Evolutionary conservation across 2,113 vertebrate species (phyloP).

Genomic region (Pogonocichla stellata): DNA sequence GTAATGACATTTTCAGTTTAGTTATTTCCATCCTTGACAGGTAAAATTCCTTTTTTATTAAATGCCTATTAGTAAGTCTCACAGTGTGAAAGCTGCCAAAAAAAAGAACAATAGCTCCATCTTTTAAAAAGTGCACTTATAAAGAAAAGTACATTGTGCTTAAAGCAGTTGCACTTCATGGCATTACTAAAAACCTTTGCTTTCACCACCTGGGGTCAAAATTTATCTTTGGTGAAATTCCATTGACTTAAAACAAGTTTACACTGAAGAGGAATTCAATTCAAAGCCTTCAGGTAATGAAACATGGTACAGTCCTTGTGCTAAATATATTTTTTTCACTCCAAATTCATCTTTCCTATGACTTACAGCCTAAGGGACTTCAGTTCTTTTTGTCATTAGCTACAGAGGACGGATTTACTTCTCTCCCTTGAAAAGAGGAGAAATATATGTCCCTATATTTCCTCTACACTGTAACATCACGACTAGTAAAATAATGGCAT

Average conservation of each 20-base stretch:
- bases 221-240: neutral
- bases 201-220: slow-evolving; percentile 18
- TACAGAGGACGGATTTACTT: neutral
- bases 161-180: neutral
- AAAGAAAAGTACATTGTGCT: neutral
- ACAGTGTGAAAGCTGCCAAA: neutral
- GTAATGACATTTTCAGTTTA: neutral
- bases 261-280: neutral
- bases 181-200: neutral
- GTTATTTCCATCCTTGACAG: neutral
- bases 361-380: neutral
- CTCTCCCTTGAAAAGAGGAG: neutral
- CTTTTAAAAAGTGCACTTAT: neutral
- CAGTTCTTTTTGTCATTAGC: neutral
- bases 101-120: neutral
- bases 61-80: neutral
- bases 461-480: neutral
- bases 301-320: neutral
- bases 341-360: neutral
- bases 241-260: neutral
- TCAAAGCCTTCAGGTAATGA: neutral
- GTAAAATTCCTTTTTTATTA: slow-evolving; percentile 28
- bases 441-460: neutral
- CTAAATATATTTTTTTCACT: neutral
- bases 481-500: neutral